Evolutionary conservation across 2,113 vertebrate genomes (phyloP).

Genomic region (Glareola pratincola): DNA sequence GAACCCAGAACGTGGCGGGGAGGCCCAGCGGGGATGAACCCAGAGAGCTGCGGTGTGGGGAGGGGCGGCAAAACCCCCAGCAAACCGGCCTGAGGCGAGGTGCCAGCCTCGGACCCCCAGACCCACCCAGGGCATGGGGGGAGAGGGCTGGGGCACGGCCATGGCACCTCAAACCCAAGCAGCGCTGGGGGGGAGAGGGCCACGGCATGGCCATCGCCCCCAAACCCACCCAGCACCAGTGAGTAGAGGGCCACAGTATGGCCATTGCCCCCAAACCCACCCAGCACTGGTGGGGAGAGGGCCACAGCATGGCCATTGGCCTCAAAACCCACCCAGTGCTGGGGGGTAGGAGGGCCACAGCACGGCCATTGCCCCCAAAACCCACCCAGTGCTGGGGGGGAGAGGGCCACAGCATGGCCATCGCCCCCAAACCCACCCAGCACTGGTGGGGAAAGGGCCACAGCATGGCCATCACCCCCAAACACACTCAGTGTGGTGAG

Average conservation of each 20-base stretch:
- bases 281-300: not conserved
- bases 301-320: too few relatives aligned
- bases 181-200: not conserved
- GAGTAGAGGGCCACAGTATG: not conserved
- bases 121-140: not conserved
- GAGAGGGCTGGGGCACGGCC: not conserved
- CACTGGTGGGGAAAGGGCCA: not conserved
- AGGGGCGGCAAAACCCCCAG: not conserved
- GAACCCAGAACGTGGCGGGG: conserved; percentile 55
- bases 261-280: not conserved
- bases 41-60: not conserved
- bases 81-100: not conserved
- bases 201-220: not conserved
- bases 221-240: not conserved
- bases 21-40: conserved; percentile 52
- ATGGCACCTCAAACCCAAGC: not conserved
- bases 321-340: too few relatives aligned
- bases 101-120: not conserved
- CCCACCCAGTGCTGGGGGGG: not conserved
- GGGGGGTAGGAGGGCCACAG: not conserved
- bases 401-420: not conserved
- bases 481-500: too few relatives aligned
- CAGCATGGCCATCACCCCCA: not conserved
- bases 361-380: not conserved
- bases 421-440: not conserved